phyloP scores from a whole-genome alignment of 2,113 vertebrate species.

The Pogonocichla stellata region DNA sequence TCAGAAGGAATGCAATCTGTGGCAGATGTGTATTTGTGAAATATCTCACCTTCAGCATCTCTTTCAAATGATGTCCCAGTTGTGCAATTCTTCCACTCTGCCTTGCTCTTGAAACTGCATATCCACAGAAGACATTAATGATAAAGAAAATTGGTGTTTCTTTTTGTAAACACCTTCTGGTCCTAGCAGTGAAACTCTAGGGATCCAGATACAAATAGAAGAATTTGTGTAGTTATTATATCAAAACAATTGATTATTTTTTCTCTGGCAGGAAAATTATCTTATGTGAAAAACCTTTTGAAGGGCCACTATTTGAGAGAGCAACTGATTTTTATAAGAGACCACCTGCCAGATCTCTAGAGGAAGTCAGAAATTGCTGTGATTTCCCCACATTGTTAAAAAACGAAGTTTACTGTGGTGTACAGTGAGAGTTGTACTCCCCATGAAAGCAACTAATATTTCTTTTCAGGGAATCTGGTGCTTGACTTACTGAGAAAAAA shows the following conservation, averaged over 20 bases:
- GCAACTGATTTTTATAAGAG: background rate
- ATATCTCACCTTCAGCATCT: background rate
- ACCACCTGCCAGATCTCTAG: background rate
- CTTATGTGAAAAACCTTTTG: background rate
- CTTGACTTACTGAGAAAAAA: background rate
- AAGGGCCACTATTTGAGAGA: background rate
- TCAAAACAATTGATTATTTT: background rate
- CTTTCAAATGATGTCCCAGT: background rate
- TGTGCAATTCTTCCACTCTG: background rate
- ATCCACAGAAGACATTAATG: background rate
- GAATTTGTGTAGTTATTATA: background rate
- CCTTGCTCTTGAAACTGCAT: background rate
- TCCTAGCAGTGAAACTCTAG: background rate
- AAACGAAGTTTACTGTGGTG: background rate
- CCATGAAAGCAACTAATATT: background rate
- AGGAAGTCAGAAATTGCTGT: background rate
- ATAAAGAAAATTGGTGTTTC: background rate
- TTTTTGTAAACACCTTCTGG: constrained; percentile 12
- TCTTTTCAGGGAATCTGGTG: background rate
- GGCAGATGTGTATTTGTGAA: background rate
- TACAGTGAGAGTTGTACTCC: background rate
- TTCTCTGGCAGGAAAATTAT: background rate
- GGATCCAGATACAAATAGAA: background rate
- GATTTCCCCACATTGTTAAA: background rate
- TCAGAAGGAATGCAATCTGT: background rate